Conservation (phyloP, 2,888 invertebrate species). For the Drosophila kambysellisi region DNA sequence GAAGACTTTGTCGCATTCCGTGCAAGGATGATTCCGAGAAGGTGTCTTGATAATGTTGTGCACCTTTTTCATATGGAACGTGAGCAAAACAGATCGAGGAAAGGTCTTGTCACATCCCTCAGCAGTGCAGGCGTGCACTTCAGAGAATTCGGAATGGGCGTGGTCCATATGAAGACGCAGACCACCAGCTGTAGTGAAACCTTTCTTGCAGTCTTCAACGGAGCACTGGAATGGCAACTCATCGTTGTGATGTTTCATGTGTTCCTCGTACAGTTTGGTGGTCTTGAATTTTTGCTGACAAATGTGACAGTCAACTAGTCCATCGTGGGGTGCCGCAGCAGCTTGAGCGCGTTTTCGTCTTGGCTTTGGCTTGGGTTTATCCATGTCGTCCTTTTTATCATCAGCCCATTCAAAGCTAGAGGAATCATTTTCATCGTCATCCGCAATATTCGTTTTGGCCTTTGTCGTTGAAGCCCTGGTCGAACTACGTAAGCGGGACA, state of each 20-base stretch:
- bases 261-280: constrained; percentile 74
- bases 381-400: constrained; percentile 24
- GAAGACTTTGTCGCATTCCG: constrained; percentile 82
- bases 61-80: constrained; percentile 76
- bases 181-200: constrained; percentile 79
- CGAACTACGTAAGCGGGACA: constrained; percentile 54
- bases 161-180: constrained; percentile 78
- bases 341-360: constrained; percentile 64
- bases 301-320: constrained; percentile 78
- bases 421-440: constrained; percentile 37
- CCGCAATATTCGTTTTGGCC: constrained; percentile 25
- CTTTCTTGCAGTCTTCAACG: constrained; percentile 76
- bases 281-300: constrained; percentile 80
- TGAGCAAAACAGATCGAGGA: constrained; percentile 74
- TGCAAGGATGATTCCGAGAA: constrained; percentile 73
- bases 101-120: constrained; percentile 80
- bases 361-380: constrained; percentile 45
- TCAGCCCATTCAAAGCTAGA: constrained; percentile 52
- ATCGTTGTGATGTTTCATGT: constrained; percentile 82
- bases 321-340: constrained; percentile 55
- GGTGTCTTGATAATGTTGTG: constrained; percentile 74
- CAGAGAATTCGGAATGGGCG: constrained; percentile 78
- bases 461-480: constrained; percentile 17
- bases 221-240: constrained; percentile 80
- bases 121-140: constrained; percentile 72